A percentile compares a stretch with the other conserved stretches of the same genome.
phyloP scores from a whole-genome alignment of 2,888 invertebrate genomes.

The Lasius fuliginosus region DNA sequence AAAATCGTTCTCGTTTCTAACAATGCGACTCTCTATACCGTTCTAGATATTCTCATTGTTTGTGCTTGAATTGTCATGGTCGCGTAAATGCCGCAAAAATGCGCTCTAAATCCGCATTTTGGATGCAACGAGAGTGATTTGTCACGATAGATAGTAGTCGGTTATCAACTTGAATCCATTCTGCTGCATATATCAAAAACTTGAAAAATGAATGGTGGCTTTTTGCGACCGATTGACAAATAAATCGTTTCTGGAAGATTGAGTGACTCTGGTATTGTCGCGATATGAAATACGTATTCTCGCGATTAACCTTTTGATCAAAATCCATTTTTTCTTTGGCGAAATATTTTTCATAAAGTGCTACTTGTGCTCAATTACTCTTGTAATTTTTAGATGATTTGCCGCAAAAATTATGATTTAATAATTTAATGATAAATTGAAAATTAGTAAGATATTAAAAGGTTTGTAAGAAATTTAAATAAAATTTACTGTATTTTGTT shows the following conservation, averaged over 20 bases:
- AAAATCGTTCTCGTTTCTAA: constrained; percentile 1
- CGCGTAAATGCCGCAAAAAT: constrained; percentile 13
- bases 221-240: constrained; percentile 30
- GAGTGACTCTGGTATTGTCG: background rate
- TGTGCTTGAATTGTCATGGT: background rate
- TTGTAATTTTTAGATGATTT: background rate
- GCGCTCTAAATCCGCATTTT: constrained; percentile 10
- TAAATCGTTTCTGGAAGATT: constrained; percentile 43
- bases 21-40: background rate
- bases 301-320: constrained; percentile 14
- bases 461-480: background rate
- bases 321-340: background rate
- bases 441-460: background rate
- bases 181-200: constrained; percentile 9
- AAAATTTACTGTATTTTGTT: background rate
- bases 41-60: background rate
- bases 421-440: background rate
- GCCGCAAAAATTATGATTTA: background rate
- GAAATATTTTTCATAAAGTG: background rate
- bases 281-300: background rate
- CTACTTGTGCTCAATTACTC: background rate
- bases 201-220: constrained; percentile 35
- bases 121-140: constrained; percentile 18
- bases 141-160: background rate
- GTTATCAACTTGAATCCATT: constrained; percentile 21